Base-by-base conservation (phyloP, 2,888 invertebrate genomes). In the Nebria salina region DNA sequence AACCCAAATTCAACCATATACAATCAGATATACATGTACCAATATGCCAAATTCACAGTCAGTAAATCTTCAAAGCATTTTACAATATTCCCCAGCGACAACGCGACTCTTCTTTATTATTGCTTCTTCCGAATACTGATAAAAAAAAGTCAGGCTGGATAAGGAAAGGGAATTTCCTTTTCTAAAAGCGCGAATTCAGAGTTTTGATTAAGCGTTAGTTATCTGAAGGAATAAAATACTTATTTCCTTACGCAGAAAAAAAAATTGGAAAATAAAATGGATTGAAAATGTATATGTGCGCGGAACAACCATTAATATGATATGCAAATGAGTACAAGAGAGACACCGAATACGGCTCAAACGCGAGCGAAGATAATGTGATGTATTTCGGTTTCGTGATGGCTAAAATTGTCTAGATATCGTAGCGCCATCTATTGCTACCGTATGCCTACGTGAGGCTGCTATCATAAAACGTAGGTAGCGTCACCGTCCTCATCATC, bases 261-360 rank as follows among this genome's bases (percentile, higher is more conserved):
- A 73, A 54, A 66, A 73, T 65, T 43, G 42, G 74, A 65, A 64
- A 66, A 73, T 80, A 79, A 83, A 85, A 85, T 83, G 83, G 84
- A 85, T 85, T 84, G 83, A 83, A 85, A 83, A 83, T 83, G 82
- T 84, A 82, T 83, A 83, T 83, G 64, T 79, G 79, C 79, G 66
- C 42, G 73, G 20, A 26, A 68, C 75, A 77, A 83, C 85, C 84
- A 85, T 84, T 85, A 85, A 84, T 84, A 83, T 83, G 83, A 83
- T 83, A 85, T 85, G 84, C 84, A 85, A 85, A 85, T 85, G 83
- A 83, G 82, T 72, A 73, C 68, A 72, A 43, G 77, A 70, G 79
- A 76, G 83, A 82, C 78, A 68, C 66, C 75, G 82, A 82, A 78
- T 75, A 72, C 26, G 78, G 73, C 68, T 74, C 82, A 66, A 70